phyloP scores from a whole-genome alignment of 2,113 vertebrate species.

The cattle (Bos taurus) region DNA sequence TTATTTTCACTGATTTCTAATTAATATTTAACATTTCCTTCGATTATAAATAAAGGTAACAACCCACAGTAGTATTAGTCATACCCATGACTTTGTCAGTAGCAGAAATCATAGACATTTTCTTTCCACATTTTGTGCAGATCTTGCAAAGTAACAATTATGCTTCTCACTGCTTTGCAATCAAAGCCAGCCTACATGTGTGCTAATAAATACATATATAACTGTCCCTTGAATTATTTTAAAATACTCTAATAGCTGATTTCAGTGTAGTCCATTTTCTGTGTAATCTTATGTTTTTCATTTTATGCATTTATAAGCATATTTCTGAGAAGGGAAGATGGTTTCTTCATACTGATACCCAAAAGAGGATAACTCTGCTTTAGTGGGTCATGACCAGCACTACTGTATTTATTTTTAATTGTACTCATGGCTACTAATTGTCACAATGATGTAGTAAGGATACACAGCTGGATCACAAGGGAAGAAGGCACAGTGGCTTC shows the following conservation, averaged over 20 bases:
- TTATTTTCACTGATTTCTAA: background rate
- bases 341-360: background rate
- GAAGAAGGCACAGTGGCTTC: background rate
- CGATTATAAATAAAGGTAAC: background rate
- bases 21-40: constrained; percentile 16
- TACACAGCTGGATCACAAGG: background rate
- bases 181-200: background rate
- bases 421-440: background rate
- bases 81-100: background rate
- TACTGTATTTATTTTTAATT: background rate
- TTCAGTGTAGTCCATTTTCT: background rate
- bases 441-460: background rate
- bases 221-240: background rate
- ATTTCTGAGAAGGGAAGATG: background rate
- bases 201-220: background rate
- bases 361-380: background rate
- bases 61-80: background rate
- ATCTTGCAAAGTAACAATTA: background rate
- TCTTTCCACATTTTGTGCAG: background rate
- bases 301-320: background rate
- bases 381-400: background rate
- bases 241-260: background rate
- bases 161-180: background rate
- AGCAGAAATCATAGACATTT: background rate
- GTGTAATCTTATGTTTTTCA: background rate